Percentiles rank a stretch among this genome's conserved stretches.
These are phyloP conservation scores for Stegastes partitus DNA, from an alignment of 2,113 vertebrate genomes.

Conservation along the genomic window DNA sequence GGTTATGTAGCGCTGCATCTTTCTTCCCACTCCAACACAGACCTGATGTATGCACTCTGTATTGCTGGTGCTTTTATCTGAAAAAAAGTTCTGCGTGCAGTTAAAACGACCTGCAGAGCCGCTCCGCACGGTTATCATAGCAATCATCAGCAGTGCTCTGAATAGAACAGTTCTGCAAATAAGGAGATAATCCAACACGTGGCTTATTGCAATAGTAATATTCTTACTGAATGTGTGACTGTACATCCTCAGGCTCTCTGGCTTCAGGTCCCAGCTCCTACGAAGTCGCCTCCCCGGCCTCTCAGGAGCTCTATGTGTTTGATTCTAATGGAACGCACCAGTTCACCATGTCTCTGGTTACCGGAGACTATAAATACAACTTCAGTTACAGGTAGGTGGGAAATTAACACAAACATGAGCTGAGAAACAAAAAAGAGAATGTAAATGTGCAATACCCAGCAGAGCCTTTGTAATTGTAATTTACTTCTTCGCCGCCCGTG, in stretches of 20 bases:
- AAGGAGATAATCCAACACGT: no score
- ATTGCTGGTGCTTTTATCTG: no score
- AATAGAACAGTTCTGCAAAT: no score
- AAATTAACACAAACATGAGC: neutral
- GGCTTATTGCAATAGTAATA: no score
- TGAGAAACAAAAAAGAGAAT: neutral
- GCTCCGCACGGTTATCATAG: no score
- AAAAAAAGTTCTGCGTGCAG: no score
- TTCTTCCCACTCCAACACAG: no score
- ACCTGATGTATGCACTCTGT: no score
- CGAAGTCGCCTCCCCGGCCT: slow-evolving; percentile 94
- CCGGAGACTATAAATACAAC: slow-evolving; percentile 96
- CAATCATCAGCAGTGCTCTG: no score
- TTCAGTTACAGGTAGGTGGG: slow-evolving; percentile 91
- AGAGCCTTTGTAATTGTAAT: neutral
- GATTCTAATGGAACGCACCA: slow-evolving; percentile 97
- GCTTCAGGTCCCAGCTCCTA: slow-evolving; percentile 88
- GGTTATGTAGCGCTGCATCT: no score
- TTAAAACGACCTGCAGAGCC: no score
- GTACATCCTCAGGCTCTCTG: slow-evolving; percentile 64
- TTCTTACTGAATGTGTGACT: neutral
- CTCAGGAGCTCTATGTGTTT: slow-evolving; percentile 97
- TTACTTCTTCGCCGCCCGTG: no score
- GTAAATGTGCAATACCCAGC: neutral
- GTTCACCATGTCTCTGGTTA: slow-evolving; percentile 94